These are phyloP conservation scores for Esox lucius DNA, from an alignment of 2,797 vertebrate species.

Conservation along the genomic window DNA sequence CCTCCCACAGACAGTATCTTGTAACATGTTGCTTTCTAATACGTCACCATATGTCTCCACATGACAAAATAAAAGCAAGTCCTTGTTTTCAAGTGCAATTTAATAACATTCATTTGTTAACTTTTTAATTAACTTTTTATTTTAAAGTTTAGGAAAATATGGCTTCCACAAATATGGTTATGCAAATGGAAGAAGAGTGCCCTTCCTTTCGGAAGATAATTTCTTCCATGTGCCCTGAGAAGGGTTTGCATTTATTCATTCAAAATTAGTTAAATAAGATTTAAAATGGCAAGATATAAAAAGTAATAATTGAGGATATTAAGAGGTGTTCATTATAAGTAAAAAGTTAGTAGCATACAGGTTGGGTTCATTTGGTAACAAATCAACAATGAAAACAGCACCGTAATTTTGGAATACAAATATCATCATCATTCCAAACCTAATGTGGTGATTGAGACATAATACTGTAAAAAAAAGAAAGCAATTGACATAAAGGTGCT, in stretches of 20 bases:
- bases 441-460: constrained; percentile 7
- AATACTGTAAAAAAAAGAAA: neutral
- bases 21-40: constrained; percentile 35
- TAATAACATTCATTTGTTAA: constrained; percentile 34
- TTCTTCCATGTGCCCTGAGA: constrained; percentile 25
- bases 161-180: constrained; percentile 21
- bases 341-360: neutral
- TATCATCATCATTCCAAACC: neutral
- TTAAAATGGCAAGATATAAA: neutral
- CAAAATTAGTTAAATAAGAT: neutral
- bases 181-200: constrained; percentile 1
- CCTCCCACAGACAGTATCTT: constrained; percentile 24
- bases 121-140: constrained; percentile 18
- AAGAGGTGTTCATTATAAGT: neutral
- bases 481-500: neutral
- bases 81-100: constrained; percentile 37
- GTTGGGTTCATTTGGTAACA: constrained; percentile 4
- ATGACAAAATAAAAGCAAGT: neutral
- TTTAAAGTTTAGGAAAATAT: constrained; percentile 41
- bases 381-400: constrained; percentile 4
- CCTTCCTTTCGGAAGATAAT: neutral
- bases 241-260: constrained; percentile 22
- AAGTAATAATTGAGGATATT: neutral
- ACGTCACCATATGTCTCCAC: constrained; percentile 30
- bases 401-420: neutral